phyloP scores from a whole-genome alignment of 2,888 invertebrate species.

The Rhagonycha fulva region DNA sequence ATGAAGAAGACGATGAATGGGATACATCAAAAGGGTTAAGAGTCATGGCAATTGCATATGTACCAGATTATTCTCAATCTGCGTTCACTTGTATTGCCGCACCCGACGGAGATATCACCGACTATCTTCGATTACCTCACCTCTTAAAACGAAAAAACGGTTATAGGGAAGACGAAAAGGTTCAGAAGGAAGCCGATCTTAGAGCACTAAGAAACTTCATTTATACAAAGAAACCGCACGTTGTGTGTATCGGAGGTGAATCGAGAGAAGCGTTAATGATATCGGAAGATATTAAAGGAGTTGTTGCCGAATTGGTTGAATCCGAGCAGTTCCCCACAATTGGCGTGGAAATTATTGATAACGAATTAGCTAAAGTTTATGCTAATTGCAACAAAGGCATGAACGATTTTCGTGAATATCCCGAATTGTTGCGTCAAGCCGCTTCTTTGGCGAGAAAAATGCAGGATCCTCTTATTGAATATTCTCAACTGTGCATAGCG shows the following conservation, averaged over 20 bases:
- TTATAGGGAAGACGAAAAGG: conserved; percentile 68
- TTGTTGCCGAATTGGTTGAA: conserved; percentile 74
- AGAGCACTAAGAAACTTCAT: conserved; percentile 80
- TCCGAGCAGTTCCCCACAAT: conserved; percentile 88
- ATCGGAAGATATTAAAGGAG: conserved; percentile 75
- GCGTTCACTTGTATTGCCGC: conserved; percentile 88
- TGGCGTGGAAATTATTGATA: conserved; percentile 90
- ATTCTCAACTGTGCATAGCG: conserved; percentile 91
- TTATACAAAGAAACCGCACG: conserved; percentile 88
- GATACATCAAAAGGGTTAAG: conserved; percentile 82
- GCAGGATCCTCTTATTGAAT: conserved; percentile 96
- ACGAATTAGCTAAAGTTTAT: conserved; percentile 86
- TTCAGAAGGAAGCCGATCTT: conserved; percentile 67
- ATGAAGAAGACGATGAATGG: conserved; percentile 93
- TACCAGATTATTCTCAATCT: conserved; percentile 81
- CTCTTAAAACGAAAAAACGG: conserved; percentile 82
- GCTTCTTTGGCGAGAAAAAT: conserved; percentile 89
- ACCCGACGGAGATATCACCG: conserved; percentile 89
- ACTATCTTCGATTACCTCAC: conserved; percentile 86
- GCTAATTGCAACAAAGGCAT: conserved; percentile 87
- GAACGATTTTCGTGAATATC: conserved; percentile 91
- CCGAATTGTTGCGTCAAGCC: conserved; percentile 86
- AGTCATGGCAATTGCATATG: conserved; percentile 87
- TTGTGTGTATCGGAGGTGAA: conserved; percentile 81
- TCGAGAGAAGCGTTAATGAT: conserved; percentile 85